A percentile compares a stretch with the other conserved stretches of the same genome.
phyloP scores from a whole-genome alignment of 1,140 invertebrate species.

The Tetragnatha versicolor region DNA sequence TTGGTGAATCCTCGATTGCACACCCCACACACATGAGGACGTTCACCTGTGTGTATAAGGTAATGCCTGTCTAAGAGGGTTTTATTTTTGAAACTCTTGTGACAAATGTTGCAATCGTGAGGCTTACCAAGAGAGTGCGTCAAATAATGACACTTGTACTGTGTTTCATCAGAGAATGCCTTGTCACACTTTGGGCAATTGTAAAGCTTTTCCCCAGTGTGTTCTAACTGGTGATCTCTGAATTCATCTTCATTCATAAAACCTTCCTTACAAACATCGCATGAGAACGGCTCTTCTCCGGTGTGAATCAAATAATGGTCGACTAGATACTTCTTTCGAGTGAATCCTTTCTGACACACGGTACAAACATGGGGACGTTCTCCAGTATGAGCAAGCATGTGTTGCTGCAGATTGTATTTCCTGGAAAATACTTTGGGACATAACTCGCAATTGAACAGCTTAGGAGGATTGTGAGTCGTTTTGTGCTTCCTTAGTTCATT shows the following conservation, averaged over 20 bases:
- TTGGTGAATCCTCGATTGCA: constrained; percentile 3
- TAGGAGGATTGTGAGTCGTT: not conserved
- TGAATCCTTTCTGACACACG: constrained; percentile 8
- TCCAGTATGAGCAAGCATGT: not conserved
- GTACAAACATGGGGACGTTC: constrained; percentile 8
- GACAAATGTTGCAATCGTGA: constrained; percentile 13
- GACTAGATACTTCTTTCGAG: constrained; percentile 1
- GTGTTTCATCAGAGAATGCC: not conserved
- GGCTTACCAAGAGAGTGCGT: constrained; percentile 4
- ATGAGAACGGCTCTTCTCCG: constrained; percentile 48
- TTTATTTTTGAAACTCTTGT: not conserved
- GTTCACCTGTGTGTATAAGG: constrained; percentile 7
- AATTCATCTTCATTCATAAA: constrained; percentile 8
- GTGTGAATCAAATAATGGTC: constrained; percentile 16
- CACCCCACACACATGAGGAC: not conserved
- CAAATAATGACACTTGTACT: constrained; percentile 14
- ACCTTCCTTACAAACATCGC: constrained; percentile 64
- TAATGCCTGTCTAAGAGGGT: not conserved
- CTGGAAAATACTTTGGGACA: constrained; percentile 10
- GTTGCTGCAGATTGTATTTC: constrained; percentile 3
- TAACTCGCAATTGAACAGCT: not conserved
- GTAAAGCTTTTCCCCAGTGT: constrained; percentile 20
- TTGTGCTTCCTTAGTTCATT: constrained; percentile 5
- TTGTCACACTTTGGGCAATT: not conserved
- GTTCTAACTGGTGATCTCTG: not conserved